Evolutionary conservation across 2,888 invertebrate species (phyloP).

Genomic region (Chaetoderma sp.): DNA sequence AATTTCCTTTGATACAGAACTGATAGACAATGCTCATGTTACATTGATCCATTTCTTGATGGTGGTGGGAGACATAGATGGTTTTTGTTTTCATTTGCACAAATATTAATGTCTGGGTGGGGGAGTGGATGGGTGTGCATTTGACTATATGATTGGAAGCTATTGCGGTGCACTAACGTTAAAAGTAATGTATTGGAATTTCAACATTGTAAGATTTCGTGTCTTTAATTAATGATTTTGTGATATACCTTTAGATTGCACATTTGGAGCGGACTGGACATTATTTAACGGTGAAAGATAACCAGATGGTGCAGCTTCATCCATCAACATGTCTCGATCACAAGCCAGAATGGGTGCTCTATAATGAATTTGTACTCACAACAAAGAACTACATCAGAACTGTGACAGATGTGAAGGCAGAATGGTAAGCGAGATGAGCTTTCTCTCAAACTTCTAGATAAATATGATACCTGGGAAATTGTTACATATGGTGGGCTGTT

Average conservation of each 20-base stretch:
- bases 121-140: too few relatives aligned
- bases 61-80: too few relatives aligned
- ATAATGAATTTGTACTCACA: conserved; percentile 99
- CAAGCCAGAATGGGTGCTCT: conserved; percentile 99
- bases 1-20: too few relatives aligned
- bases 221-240: neutral
- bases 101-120: too few relatives aligned
- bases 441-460: neutral
- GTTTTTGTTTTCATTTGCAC: too few relatives aligned
- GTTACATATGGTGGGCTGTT: neutral
- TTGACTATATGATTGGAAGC: too few relatives aligned
- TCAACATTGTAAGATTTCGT: neutral
- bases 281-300: conserved; percentile 98
- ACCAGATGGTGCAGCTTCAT: conserved; percentile 98
- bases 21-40: too few relatives aligned
- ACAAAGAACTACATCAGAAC: conserved; percentile 99
- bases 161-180: too few relatives aligned
- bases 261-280: conserved; percentile 98
- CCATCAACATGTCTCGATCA: conserved; percentile 99
- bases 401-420: conserved; percentile 95
- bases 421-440: conserved; percentile 73
- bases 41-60: too few relatives aligned
- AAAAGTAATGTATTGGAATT: too few relatives aligned
- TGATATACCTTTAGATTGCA: conserved; percentile 78
- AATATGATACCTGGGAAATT: neutral